These are phyloP conservation scores for Lophius piscatorius DNA, from an alignment of 2,113 vertebrate genomes.

Conservation along the genomic window DNA sequence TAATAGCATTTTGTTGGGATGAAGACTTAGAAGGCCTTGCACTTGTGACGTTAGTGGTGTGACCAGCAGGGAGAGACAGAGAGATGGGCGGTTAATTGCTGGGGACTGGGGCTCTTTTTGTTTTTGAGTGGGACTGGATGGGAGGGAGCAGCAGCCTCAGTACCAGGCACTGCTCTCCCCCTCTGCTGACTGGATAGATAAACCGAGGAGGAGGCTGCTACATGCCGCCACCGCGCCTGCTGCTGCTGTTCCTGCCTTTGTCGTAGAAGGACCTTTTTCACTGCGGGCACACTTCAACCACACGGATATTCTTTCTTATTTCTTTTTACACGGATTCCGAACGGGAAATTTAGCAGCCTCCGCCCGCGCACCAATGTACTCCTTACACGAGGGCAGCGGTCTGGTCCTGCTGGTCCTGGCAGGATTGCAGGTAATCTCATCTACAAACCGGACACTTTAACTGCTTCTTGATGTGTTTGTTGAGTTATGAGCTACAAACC, in stretches of 20 bases:
- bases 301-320: slow-evolving; percentile 56
- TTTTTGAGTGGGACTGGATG: slow-evolving; percentile 58
- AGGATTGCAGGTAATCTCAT: slow-evolving; percentile 76
- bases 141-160: slow-evolving; percentile 78
- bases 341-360: slow-evolving; percentile 32
- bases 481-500: slow-evolving; percentile 25
- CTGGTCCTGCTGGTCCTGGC: slow-evolving; percentile 72
- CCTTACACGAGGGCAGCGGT: slow-evolving; percentile 68
- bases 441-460: slow-evolving; percentile 51
- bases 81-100: slow-evolving; percentile 60
- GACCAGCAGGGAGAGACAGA: slow-evolving; percentile 80
- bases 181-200: slow-evolving; percentile 52
- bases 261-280: slow-evolving; percentile 56
- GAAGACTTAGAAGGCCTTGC: too few species aligned
- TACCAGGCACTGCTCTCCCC: slow-evolving; percentile 72
- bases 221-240: slow-evolving; percentile 63
- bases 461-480: background rate
- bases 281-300: slow-evolving; percentile 49
- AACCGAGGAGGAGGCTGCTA: slow-evolving; percentile 71
- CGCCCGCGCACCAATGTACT: slow-evolving; percentile 67
- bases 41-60: slow-evolving; percentile 57
- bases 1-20: too few species aligned
- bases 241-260: slow-evolving; percentile 56
- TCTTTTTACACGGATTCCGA: slow-evolving; percentile 53
- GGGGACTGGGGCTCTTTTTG: slow-evolving; percentile 52